phyloP scores from a whole-genome alignment of 2,113 vertebrate genomes.

The Oryzias celebensis region DNA sequence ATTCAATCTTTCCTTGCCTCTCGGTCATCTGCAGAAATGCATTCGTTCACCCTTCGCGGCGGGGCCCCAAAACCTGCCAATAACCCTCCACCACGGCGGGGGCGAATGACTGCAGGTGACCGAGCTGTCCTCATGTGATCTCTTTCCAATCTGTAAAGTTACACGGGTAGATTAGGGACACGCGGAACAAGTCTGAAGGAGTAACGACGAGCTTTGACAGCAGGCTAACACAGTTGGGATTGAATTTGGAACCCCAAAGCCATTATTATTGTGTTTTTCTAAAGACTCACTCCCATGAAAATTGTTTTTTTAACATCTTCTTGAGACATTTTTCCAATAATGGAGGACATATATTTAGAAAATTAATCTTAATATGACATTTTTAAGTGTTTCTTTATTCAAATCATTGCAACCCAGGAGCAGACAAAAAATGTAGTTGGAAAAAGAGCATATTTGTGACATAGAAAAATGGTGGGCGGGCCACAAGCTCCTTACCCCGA shows the following conservation, averaged over 20 bases:
- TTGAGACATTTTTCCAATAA: not conserved
- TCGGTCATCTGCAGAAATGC: slow-evolving; percentile 72
- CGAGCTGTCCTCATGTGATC: slow-evolving; percentile 64
- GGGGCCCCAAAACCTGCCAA: slow-evolving; percentile 60
- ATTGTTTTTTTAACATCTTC: not conserved
- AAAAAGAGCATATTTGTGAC: too few relatives aligned
- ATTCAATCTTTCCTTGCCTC: slow-evolving; percentile 73
- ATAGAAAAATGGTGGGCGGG: too few relatives aligned
- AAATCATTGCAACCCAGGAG: too few relatives aligned
- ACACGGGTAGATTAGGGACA: slow-evolving; percentile 62
- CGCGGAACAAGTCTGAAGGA: slow-evolving; percentile 36
- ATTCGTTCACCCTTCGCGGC: slow-evolving; percentile 62
- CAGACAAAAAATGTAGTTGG: too few relatives aligned
- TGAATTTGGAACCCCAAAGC: not conserved
- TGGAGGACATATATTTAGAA: too few relatives aligned
- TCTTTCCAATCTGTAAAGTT: slow-evolving; percentile 67
- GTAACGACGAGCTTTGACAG: slow-evolving; percentile 11
- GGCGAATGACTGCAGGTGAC: slow-evolving; percentile 59
- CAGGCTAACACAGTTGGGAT: slow-evolving; percentile 1
- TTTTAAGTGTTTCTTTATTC: too few relatives aligned
- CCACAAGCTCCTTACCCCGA: too few relatives aligned
- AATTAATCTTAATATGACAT: too few relatives aligned
- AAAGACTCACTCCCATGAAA: not conserved
- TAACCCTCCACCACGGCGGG: slow-evolving; percentile 47
- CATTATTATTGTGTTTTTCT: not conserved